Evolutionary conservation across 2,888 invertebrate species (phyloP).

Genomic region (Drosophila meridionalis): DNA sequence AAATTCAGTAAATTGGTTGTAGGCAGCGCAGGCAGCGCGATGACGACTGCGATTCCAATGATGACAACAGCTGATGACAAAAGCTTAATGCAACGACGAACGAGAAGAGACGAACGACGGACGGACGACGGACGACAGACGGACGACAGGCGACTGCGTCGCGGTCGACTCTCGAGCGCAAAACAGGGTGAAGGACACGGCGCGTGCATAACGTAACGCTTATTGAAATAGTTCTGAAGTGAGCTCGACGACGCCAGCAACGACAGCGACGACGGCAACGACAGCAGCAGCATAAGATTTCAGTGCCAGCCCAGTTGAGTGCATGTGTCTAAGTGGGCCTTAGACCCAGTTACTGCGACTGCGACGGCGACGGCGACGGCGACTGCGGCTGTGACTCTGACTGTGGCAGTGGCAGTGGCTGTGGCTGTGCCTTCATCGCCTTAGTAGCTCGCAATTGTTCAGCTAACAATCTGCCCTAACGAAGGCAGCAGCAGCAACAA

Average conservation of each 20-base stretch:
- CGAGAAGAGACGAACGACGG: slow-evolving; percentile 8
- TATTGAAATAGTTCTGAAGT: slow-evolving; percentile 81
- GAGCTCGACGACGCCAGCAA: slow-evolving; percentile 68
- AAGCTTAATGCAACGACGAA: slow-evolving; percentile 50
- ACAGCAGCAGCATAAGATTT: slow-evolving; percentile 8
- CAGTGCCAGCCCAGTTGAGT: slow-evolving; percentile 12
- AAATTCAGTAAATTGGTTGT: slow-evolving; percentile 65
- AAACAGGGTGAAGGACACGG: slow-evolving; percentile 78
- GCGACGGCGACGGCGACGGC: slow-evolving; percentile 18
- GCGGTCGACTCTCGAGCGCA: slow-evolving; percentile 35
- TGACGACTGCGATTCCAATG: slow-evolving; percentile 6
- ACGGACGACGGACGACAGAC: slow-evolving; percentile 13
- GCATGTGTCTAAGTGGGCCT: slow-evolving; percentile 36
- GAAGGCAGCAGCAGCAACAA: slow-evolving; percentile 21
- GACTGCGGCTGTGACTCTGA: slow-evolving; percentile 6
- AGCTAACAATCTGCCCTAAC: slow-evolving; percentile 53
- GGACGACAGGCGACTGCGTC: slow-evolving; percentile 42
- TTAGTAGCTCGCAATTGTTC: slow-evolving; percentile 50
- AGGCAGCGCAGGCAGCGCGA: slow-evolving; percentile 35
- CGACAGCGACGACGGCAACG: slow-evolving; percentile 14
- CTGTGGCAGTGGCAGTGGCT: not conserved
- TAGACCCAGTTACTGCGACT: slow-evolving; percentile 25
- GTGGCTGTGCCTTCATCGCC: not conserved
- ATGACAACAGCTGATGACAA: slow-evolving; percentile 42
- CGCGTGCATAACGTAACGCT: slow-evolving; percentile 77